Base-by-base conservation (phyloP, 2,888 invertebrate species). In the Hirtodrosophila confusa region DNA sequence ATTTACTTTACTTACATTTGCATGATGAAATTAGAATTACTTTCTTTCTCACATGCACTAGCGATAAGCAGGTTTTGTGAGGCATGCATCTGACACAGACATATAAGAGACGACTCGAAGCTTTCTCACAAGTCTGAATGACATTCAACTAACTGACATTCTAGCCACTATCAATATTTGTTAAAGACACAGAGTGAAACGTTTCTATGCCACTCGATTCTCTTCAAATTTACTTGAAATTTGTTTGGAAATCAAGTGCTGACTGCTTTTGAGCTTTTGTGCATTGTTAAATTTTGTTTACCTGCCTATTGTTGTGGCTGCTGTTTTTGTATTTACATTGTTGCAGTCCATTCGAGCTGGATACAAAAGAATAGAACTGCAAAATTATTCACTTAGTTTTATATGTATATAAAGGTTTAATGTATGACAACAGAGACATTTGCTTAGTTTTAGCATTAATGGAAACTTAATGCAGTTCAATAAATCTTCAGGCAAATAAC, bases 381-480 rank as follows among this genome's bases (percentile, higher is more conserved):
- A n/a, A 35, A 29, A 53, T 40, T 5, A 27, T 11, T 12, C 33
- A 33, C 27, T 45, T 3, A 7, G 29, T 33, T 37, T 41, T 39
- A 47, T 35, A 47, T 35, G 23, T 35, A 31, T 39, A 31, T 48
- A 29, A 9, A 37, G 44, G 56, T 61, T 71, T 50, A 79, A 51
- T 58, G 54, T 43, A 55, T 65, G 56, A 48, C 39, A 62, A 49
- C 57, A 49, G 58, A 64, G 62, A 66, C 80, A 69, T 78, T 85
- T 85, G 57, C 51, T 66, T 67, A 61, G 73, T 69, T 72, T 85
- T 65, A 85, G 49, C 67, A 66, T 71, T 87, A 84, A 87, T 88
- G 83, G 75, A 75, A 75, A 78, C 75, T 78, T 67, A 80, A 85
- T 84, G 82, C 85, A 78, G 87, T 66, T 69, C 64, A 78, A 85